These are phyloP conservation scores for Echiichthys vipera DNA, from an alignment of 2,797 vertebrate species.

Conservation along the genomic window DNA sequence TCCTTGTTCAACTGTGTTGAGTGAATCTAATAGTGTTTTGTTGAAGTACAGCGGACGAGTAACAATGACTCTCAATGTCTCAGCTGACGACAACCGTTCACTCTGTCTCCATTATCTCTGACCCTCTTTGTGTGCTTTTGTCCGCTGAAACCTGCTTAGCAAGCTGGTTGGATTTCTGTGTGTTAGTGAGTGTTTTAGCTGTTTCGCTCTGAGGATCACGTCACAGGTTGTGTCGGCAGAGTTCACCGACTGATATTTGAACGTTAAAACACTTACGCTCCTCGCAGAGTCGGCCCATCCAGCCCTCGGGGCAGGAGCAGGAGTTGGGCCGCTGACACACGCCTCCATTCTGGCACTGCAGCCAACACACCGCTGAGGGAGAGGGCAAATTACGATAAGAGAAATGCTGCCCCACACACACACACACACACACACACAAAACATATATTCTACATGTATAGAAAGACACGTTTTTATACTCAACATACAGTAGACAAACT, in stretches of 20 bases:
- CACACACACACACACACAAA: background rate
- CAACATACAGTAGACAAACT: background rate
- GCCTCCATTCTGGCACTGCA: constrained; percentile 96
- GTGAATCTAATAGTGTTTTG: background rate
- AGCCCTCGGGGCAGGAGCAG: constrained; percentile 94
- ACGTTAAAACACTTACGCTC: constrained; percentile 88
- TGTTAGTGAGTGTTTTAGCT: background rate
- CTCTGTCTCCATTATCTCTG: background rate
- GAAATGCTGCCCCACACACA: background rate
- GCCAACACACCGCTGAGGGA: constrained; percentile 91
- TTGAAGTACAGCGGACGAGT: background rate
- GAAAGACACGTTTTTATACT: background rate
- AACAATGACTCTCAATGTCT: background rate
- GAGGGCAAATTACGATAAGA: constrained; percentile 26
- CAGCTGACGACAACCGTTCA: background rate
- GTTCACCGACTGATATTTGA: background rate
- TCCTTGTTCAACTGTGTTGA: background rate
- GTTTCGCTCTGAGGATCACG: background rate
- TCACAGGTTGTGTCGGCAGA: background rate
- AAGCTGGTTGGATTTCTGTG: background rate
- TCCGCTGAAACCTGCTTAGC: constrained; percentile 19
- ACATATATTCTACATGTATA: background rate
- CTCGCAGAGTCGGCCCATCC: constrained; percentile 98
- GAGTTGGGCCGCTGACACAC: constrained; percentile 93
- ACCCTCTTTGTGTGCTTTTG: background rate